Conservation (phyloP, 2,888 invertebrate genomes). For the Alentia gelatinosa region DNA sequence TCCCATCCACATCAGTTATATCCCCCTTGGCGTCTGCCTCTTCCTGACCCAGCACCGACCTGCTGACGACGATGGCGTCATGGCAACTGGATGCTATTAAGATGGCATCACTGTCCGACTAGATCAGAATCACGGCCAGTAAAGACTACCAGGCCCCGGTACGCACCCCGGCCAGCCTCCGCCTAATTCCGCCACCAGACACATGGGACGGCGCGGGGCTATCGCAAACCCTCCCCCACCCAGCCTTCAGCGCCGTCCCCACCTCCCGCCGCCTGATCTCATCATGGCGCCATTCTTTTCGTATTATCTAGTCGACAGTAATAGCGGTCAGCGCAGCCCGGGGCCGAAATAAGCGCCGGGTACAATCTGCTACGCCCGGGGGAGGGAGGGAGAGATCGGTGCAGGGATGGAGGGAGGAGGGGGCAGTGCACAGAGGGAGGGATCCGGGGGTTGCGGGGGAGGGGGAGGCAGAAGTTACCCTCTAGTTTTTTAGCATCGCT, state of each 20-base stretch:
- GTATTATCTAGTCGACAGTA: background rate
- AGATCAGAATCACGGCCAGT: constrained; percentile 16
- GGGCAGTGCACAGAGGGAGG: background rate
- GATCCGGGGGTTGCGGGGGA: background rate
- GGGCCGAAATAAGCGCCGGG: background rate
- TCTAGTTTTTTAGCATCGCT: too few relatives aligned
- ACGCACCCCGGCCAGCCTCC: background rate
- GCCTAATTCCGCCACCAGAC: constrained; percentile 42
- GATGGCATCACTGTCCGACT: constrained; percentile 38
- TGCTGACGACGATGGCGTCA: background rate
- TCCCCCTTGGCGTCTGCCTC: background rate
- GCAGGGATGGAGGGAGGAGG: background rate
- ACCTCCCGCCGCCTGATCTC: background rate
- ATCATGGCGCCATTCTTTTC: constrained; percentile 27
- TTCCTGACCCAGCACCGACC: background rate
- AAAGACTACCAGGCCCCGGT: constrained; percentile 33
- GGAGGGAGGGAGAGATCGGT: background rate
- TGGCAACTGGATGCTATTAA: constrained; percentile 21
- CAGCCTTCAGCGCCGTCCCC: background rate
- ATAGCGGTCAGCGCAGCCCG: background rate
- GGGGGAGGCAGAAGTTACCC: background rate
- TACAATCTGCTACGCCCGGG: background rate
- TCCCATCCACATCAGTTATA: background rate
- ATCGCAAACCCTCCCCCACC: background rate
- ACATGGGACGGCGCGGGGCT: background rate